Evolutionary conservation across 2,797 vertebrate genomes (phyloP), one percentile per base, ranked within the genome.

Genomic region (Carduelis carduelis): DNA sequence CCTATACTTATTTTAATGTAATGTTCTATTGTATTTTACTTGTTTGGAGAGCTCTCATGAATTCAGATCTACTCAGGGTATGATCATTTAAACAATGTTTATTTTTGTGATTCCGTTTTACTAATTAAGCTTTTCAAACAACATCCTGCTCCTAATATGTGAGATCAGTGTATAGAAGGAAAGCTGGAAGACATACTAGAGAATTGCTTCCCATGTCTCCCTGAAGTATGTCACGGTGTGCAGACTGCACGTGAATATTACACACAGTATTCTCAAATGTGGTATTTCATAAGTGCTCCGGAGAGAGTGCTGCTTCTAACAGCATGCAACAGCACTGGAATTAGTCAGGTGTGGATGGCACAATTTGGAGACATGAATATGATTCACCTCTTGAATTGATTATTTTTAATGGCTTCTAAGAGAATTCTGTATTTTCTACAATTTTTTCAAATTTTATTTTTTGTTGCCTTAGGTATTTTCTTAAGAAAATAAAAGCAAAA

Each of bases 401-500:
- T 56, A 49, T 65, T 81, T 69, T 85, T 60, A 56, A 75, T 92
- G 12, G 81, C 34, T 79, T 18, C 21, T 59, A 95, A 88, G n/a
- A 83, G 24, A 52, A 50, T 56, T 37, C 7, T 52, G 28, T 32
- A 26, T 74, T 66, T 83, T 52, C 6, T 44, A 26, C 8, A 19
- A 6, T 28, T 30, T 46, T 22, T 19, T 34, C 71, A 19, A 18
- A 49, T 43, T 39, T 4, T 3, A 19, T 82, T 76, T 93, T 61
- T 64, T 52, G 76, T 74, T 80, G 3, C 50, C 12, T 60, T 55
- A 49, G 70, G 6, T 5, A 16, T 21, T 84, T 95, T 72, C 61
- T 61, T 34, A 83, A n/a, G 28, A 82, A 82, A 65, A 26, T 15
- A 72, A 55, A 72, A 95, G 24, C 52, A 75, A 93, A 91, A 93